Base-by-base conservation (phyloP, 2,888 invertebrate species). In the Calameuta filiformis region DNA sequence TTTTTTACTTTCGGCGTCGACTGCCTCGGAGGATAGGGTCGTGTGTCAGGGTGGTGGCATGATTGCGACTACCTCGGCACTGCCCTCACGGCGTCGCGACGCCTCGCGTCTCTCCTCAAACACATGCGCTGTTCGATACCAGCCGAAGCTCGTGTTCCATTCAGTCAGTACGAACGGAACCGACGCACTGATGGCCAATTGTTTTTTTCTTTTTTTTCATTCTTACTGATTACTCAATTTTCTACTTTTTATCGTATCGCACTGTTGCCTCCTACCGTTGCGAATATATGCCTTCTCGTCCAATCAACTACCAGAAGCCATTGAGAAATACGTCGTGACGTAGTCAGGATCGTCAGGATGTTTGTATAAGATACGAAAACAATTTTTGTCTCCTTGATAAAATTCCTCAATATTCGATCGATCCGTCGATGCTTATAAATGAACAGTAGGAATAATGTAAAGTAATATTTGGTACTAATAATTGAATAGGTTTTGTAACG, bases 31-130 rank as follows among this genome's bases (percentile, higher is more conserved):
- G 80, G 81, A 79, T 81, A 80, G 84, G 81, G 84, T 84, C 88
- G 87, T 86, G 87, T 86, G 88, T 89, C 89, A 89, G 89, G 88
- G 87, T 89, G 91, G 88, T 90, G 90, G 91, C 91, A 91, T 91
- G 88, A 89, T 90, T 88, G 88, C 90, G 89, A 91, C 91, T 91
- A 88, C 83, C 82, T 83, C 84, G 84, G 85, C 88, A 88, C 88
- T 86, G 86, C 85, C 86, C 87, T 87, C 87, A 84, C 85, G 86
- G 81, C 88, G 89, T 87, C 88, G 88, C 88, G 89, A 86, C 89
- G 88, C 85, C 85, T 80, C 80, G 81, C 83, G 81, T 80, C 80
- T 77, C 81, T 79, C 73, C 80, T 83, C 80, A 80, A 84, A 86
- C 85, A 87, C 88, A 87, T 87, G 88, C 89, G 89, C 88, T 83